Evolutionary conservation across 2,797 vertebrate genomes (phyloP), one percentile per base, ranked within the genome.

Genomic region (Acipenser oxyrinchus): DNA sequence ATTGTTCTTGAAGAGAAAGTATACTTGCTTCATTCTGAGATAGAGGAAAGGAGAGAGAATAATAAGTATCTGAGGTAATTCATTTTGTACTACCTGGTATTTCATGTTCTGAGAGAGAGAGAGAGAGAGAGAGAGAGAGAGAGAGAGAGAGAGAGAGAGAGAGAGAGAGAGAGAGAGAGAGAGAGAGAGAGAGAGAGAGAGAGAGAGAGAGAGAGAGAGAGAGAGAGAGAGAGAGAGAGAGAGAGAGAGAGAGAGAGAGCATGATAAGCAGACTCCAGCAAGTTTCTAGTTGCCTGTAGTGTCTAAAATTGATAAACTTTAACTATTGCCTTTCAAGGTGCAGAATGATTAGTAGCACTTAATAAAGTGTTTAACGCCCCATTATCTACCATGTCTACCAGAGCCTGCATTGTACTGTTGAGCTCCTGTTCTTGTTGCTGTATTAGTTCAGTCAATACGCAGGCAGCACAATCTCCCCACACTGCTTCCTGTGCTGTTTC

Each of bases 351-450:
- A 37, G 37, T 37, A 37, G 37, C 37, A 37, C 37, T 37, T 37
- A 37, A 37, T 37, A 4, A 37, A 37, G 4, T 55, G 53, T 55
- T 55, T 55, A n/a, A 18, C 53, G 4, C 53, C 4, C 53, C 53
- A 10, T 55, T 73, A 71, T 60, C 81, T 71, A 89, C 88, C 75
- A 71, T 66, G 61, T 76, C 66, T 63, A 71, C 67, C 52, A 89
- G 52, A 1, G 68, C 60, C 52, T 72, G 64, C 70, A 86, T 74
- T 59, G 85, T 62, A 8, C 15, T 68, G 59, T 70, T 76, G 11
- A 75, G 73, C 69, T 85, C 82, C 48, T 72, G 58, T 0, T 90
- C 86, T 12, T 91, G 90, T 15, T 81, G 72, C 72, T 81, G 81
- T 49, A 78, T 75, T 55, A 90, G 76, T 59, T 72, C 76, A 13